Percentiles rank a stretch among this genome's conserved stretches.
Evolutionary conservation across 2,113 vertebrate genomes (phyloP).

Genomic region (Lamprotornis superbus): DNA sequence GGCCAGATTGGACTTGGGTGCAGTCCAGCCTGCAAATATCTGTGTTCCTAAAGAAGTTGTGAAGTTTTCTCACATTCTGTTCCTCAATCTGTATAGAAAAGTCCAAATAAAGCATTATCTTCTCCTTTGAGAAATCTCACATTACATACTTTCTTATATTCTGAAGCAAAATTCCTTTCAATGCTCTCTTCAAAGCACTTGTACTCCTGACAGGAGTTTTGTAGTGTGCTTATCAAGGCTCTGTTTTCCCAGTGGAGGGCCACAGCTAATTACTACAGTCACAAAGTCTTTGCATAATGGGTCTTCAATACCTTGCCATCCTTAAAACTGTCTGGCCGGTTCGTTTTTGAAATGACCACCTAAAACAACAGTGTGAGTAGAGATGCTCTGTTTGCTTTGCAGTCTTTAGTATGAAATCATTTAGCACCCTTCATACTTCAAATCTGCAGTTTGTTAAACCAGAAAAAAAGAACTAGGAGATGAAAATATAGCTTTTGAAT

Average conservation of each 20-base stretch:
- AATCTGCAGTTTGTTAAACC: not conserved
- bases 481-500: not conserved
- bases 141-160: conserved; percentile 28
- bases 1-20: not conserved
- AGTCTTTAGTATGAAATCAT: not conserved
- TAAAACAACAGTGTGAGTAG: not conserved
- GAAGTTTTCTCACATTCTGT: conserved; percentile 18
- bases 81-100: not conserved
- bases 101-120: conserved; percentile 19
- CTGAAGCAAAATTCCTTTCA: conserved; percentile 32
- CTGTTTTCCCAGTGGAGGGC: conserved; percentile 2
- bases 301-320: not conserved
- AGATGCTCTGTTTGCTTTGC: not conserved
- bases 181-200: conserved; percentile 48
- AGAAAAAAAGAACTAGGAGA: not conserved
- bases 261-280: conserved; percentile 53
- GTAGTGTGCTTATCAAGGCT: conserved; percentile 53
- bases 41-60: not conserved
- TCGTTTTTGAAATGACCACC: conserved; percentile 13
- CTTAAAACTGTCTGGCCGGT: not conserved
- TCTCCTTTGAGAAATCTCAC: conserved; percentile 25
- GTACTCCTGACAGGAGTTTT: conserved; percentile 10
- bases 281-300: not conserved
- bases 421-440: not conserved
- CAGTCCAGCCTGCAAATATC: not conserved